A percentile compares a stretch with the other conserved stretches of the same genome.
Conservation (phyloP, 2,113 vertebrate genomes). For the Regulus satrapa region DNA sequence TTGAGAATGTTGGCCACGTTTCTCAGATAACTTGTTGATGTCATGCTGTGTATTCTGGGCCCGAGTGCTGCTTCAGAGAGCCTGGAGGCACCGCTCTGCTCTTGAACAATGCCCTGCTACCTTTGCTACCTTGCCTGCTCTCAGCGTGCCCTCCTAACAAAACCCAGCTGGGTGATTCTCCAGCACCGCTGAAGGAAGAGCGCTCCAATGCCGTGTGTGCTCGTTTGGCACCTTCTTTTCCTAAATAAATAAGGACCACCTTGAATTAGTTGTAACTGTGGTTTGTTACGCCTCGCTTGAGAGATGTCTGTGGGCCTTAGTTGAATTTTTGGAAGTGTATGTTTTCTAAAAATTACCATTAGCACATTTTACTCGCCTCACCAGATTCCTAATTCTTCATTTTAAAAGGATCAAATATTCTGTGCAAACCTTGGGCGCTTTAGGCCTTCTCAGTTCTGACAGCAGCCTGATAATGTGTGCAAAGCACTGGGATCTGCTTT, state of each 20-base stretch:
- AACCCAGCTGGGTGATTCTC: neutral
- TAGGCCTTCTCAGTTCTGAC: neutral
- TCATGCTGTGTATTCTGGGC: neutral
- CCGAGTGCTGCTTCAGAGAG: neutral
- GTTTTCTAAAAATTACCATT: neutral
- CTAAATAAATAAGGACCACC: neutral
- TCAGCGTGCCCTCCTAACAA: neutral
- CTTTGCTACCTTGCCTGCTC: neutral
- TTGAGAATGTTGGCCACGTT: neutral
- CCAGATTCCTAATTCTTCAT: neutral
- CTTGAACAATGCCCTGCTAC: neutral
- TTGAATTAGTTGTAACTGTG: neutral
- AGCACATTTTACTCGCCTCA: neutral
- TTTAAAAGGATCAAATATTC: neutral
- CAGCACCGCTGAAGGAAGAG: neutral
- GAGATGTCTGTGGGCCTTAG: neutral
- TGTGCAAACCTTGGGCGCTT: neutral
- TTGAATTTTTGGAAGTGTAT: neutral
- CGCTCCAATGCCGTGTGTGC: too few relatives aligned
- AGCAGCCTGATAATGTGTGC: neutral
- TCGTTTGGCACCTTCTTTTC: neutral
- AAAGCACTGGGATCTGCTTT: neutral
- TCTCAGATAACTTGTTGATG: slow-evolving; percentile 43
- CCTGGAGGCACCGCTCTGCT: neutral
- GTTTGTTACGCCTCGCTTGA: neutral